Evolutionary conservation across 2,888 invertebrate genomes (phyloP).

Genomic region (Shargacucullia verbasci): DNA sequence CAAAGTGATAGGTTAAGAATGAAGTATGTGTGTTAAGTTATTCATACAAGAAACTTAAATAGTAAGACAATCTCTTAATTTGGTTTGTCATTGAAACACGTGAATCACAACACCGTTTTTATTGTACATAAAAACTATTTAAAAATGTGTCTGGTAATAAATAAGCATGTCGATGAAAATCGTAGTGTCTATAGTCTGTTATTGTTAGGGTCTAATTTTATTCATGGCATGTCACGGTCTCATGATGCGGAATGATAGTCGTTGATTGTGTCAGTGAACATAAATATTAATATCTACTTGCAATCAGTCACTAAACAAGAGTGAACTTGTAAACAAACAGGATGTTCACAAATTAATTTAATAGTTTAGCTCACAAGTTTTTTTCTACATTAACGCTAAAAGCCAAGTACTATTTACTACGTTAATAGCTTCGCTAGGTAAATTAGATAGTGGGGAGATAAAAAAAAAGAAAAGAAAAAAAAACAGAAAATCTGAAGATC

Average conservation of each 20-base stretch:
- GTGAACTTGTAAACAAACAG: slow-evolving; percentile 6
- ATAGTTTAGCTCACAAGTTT: too few species aligned
- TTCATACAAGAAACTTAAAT: too few species aligned
- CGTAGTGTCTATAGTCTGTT: neutral
- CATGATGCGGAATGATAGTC: slow-evolving; percentile 24
- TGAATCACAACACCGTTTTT: slow-evolving; percentile 12
- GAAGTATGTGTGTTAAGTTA: too few species aligned
- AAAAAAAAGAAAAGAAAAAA: too few species aligned
- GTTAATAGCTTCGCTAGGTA: too few species aligned
- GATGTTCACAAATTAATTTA: too few species aligned
- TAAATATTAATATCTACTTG: slow-evolving; percentile 45
- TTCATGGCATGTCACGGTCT: slow-evolving; percentile 34
- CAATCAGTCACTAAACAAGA: slow-evolving; percentile 11
- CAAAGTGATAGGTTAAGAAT: too few species aligned
- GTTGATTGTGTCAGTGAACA: slow-evolving; percentile 27
- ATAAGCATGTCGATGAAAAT: neutral
- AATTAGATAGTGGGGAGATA: too few species aligned
- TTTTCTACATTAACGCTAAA: too few species aligned
- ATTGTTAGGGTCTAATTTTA: too few species aligned
- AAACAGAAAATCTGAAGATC: neutral
- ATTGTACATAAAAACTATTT: slow-evolving; percentile 14
- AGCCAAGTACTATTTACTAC: too few species aligned
- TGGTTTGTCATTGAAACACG: neutral
- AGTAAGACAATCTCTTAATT: too few species aligned
- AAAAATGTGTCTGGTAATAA: slow-evolving; percentile 14